phyloP scores from a whole-genome alignment of 2,113 vertebrate genomes.

The Ammodytes dubius region DNA sequence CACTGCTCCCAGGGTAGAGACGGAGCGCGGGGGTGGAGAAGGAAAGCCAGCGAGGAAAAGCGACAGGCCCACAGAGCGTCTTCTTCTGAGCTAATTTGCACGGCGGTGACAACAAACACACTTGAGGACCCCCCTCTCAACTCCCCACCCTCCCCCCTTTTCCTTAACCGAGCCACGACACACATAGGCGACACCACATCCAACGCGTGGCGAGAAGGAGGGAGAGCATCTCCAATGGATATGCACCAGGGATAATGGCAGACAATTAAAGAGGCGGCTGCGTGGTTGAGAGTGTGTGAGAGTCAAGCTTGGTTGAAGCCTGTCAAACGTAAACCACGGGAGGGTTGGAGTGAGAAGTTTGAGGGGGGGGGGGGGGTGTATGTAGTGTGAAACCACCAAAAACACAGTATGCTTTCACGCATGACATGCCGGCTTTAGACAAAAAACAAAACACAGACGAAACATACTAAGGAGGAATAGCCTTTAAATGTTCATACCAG shows the following conservation, averaged over 20 bases:
- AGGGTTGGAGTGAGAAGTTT: constrained; percentile 71
- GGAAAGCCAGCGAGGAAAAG: constrained; percentile 48
- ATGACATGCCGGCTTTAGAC: constrained; percentile 62
- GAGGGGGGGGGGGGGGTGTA: constrained; percentile 42
- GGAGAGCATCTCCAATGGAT: constrained; percentile 68
- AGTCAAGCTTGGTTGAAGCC: constrained; percentile 80
- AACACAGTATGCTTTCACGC: constrained; percentile 71
- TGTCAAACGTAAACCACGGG: constrained; percentile 76
- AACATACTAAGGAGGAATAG: constrained; percentile 23
- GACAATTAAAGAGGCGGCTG: constrained; percentile 80
- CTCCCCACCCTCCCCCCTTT: neutral
- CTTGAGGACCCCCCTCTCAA: constrained; percentile 36
- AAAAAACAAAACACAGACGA: constrained; percentile 47
- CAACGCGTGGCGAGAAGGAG: constrained; percentile 58
- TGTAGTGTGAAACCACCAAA: constrained; percentile 56
- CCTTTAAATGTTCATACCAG: neutral
- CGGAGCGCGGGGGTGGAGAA: constrained; percentile 62
- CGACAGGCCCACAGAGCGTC: constrained; percentile 59
- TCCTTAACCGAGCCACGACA: constrained; percentile 35
- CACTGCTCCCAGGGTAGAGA: constrained; percentile 66
- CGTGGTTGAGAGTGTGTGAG: constrained; percentile 73
- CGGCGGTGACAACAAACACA: constrained; percentile 73
- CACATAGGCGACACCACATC: constrained; percentile 50
- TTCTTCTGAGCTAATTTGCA: constrained; percentile 74
- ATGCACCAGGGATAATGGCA: constrained; percentile 74